Evolutionary conservation across 2,888 invertebrate genomes (phyloP).

Genomic region (Boloria euphrosyne): DNA sequence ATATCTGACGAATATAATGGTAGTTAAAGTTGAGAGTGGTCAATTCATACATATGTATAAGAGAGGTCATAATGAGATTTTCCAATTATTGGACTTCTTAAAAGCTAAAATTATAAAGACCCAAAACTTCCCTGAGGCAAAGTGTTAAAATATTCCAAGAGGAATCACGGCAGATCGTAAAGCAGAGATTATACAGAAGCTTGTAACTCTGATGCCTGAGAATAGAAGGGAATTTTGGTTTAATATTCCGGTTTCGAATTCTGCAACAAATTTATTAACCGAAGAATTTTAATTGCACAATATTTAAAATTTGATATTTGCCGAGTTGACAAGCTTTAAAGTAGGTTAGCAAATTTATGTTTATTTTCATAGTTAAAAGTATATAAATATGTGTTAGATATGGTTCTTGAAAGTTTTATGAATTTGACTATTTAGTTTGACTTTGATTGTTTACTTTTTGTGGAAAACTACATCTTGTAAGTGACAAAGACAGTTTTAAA

Average conservation of each 20-base stretch:
- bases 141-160: slow-evolving; percentile 13
- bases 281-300: slow-evolving; percentile 7
- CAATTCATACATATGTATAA: slow-evolving; percentile 8
- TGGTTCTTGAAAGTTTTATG: too few relatives aligned
- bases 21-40: slow-evolving; percentile 7
- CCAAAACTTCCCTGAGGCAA: slow-evolving; percentile 7
- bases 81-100: slow-evolving; percentile 13
- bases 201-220: slow-evolving; percentile 14
- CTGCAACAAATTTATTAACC: slow-evolving; percentile 5
- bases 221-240: slow-evolving; percentile 4
- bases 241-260: slow-evolving; percentile 15
- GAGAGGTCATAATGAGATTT: slow-evolving; percentile 9
- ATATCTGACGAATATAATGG: slow-evolving; percentile 2
- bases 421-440: too few relatives aligned
- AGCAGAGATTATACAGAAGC: slow-evolving; percentile 18
- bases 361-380: too few relatives aligned
- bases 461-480: too few relatives aligned
- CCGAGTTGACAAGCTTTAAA: too few relatives aligned
- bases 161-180: slow-evolving; percentile 1
- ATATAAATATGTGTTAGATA: too few relatives aligned
- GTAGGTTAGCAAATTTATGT: too few relatives aligned
- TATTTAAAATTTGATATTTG: too few relatives aligned
- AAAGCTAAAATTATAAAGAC: slow-evolving; percentile 12
- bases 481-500: too few relatives aligned
- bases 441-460: too few relatives aligned